Conservation (phyloP, 2,113 vertebrate species). For the Equus quagga region DNA sequence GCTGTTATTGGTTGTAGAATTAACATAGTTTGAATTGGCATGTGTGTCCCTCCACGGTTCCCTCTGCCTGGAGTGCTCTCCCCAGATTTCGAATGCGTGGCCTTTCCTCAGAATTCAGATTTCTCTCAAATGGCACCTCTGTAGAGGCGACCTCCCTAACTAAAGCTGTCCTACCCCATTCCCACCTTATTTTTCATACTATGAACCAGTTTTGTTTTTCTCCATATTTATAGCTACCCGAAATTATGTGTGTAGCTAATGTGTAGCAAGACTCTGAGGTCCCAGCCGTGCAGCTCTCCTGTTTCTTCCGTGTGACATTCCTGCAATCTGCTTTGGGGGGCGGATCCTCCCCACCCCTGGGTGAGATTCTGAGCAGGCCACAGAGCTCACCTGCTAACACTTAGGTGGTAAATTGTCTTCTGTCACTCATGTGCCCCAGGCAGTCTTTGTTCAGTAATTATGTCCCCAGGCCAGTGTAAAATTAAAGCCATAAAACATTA, state of each 20-base stretch:
- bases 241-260: background rate
- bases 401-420: background rate
- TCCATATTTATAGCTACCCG: background rate
- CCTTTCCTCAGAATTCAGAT: background rate
- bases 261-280: background rate
- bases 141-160: background rate
- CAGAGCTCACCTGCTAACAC: too few relatives aligned
- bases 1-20: background rate
- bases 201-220: background rate
- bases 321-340: background rate
- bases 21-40: background rate
- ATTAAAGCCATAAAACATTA: background rate
- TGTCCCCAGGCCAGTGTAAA: background rate
- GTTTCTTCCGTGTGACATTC: background rate
- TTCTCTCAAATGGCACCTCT: background rate
- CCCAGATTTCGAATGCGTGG: background rate
- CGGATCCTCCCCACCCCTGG: accelerated
- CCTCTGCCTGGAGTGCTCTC: background rate
- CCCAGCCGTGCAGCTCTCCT: background rate
- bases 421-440: background rate
- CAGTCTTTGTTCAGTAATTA: background rate
- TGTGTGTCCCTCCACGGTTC: background rate
- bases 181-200: background rate
- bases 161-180: background rate
- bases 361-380: background rate